phyloP scores from a whole-genome alignment of 2,888 invertebrate species.

The Syrphus vitripennis region DNA sequence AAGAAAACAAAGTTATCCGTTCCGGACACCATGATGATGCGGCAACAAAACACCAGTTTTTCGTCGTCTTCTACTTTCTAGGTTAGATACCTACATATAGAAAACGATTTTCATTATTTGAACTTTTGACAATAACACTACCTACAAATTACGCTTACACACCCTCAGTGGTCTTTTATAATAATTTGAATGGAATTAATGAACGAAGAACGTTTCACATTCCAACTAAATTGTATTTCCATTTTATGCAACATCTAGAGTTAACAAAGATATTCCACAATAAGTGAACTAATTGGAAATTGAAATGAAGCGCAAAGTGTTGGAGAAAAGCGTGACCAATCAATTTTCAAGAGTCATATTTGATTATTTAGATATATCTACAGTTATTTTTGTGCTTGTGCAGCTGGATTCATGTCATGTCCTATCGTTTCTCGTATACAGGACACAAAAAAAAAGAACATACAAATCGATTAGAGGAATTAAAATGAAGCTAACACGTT shows the following conservation, averaged over 20 bases:
- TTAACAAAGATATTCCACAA: not conserved
- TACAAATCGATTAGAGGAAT: constrained; percentile 57
- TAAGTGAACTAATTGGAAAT: constrained; percentile 11
- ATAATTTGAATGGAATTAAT: constrained; percentile 35
- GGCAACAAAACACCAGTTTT: not conserved
- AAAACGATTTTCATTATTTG: constrained; percentile 17
- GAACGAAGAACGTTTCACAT: not conserved
- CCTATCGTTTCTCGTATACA: not conserved
- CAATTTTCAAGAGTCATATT: not conserved
- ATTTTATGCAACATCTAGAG: constrained; percentile 2
- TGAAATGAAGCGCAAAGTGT: not conserved
- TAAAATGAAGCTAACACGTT: constrained; percentile 47
- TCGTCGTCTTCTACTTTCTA: not conserved
- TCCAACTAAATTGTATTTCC: not conserved
- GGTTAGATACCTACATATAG: not conserved
- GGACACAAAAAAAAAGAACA: not conserved
- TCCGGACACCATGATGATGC: not conserved
- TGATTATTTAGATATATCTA: not conserved
- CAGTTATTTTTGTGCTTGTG: not conserved
- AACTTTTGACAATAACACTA: not conserved
- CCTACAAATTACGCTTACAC: too few species aligned
- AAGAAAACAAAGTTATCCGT: constrained; percentile 22
- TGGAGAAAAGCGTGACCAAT: not conserved
- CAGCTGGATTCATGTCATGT: constrained; percentile 7
- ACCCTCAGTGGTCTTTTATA: constrained; percentile 11